These are phyloP conservation scores for Herpetotheres cachinnans DNA, from an alignment of 2,113 vertebrate genomes.

Conservation along the genomic window DNA sequence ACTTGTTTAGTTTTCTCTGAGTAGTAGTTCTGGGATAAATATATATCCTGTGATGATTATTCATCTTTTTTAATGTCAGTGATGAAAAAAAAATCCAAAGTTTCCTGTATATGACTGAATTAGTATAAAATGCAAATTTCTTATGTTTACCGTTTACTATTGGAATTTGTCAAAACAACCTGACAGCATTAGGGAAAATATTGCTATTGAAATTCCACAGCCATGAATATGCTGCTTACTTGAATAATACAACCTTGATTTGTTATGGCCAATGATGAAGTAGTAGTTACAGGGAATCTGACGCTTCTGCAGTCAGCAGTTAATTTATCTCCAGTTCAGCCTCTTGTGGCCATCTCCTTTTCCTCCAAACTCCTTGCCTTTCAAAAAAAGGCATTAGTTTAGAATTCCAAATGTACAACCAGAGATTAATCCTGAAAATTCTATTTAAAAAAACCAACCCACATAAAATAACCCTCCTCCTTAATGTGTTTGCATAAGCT, in stretches of 20 bases:
- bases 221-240: not conserved
- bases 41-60: not conserved
- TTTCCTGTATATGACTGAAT: not conserved
- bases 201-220: not conserved
- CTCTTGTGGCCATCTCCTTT: not conserved
- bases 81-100: not conserved
- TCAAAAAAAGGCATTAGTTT: not conserved
- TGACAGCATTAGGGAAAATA: not conserved
- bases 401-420: not conserved
- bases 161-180: not conserved
- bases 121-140: not conserved
- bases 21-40: not conserved
- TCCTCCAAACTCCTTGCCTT: not conserved
- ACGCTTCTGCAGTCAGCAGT: not conserved
- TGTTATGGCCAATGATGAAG: not conserved
- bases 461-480: not conserved
- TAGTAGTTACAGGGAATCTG: not conserved
- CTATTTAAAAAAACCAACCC: not conserved
- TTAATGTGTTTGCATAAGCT: not conserved
- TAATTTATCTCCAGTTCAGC: not conserved
- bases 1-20: not conserved
- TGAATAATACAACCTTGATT: not conserved
- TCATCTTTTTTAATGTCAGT: not conserved
- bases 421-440: not conserved
- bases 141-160: not conserved